These are phyloP conservation scores for Thymallus thymallus DNA, from an alignment of 2,113 vertebrate genomes.

Conservation along the genomic window DNA sequence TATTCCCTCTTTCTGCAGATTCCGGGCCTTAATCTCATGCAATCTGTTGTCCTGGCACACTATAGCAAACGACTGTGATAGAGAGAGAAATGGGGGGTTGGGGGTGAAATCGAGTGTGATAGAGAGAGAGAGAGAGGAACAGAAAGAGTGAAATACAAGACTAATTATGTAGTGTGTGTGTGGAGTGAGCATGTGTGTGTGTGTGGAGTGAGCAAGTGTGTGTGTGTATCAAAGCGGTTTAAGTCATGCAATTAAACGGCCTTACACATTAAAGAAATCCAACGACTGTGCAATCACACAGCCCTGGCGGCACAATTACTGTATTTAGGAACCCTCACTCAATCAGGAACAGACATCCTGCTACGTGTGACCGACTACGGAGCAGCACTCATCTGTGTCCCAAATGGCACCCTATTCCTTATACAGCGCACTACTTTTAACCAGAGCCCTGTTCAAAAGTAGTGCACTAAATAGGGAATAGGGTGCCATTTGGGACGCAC, in stretches of 20 bases:
- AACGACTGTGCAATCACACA: slow-evolving; percentile 53
- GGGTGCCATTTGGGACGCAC: too few relatives aligned
- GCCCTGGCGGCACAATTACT: slow-evolving; percentile 44
- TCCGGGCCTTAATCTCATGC: slow-evolving; percentile 64
- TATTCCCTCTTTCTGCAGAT: slow-evolving; percentile 36
- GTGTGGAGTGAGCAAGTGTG: slow-evolving; percentile 15
- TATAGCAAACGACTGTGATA: slow-evolving; percentile 22
- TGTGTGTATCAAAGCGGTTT: slow-evolving; percentile 43
- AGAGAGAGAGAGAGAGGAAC: not conserved
- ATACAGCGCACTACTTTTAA: too few relatives aligned
- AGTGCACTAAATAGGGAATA: too few relatives aligned
- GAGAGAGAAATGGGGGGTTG: not conserved
- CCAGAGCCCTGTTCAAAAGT: too few relatives aligned
- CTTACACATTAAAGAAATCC: slow-evolving; percentile 50
- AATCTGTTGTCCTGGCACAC: slow-evolving; percentile 66
- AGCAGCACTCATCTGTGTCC: too few relatives aligned
- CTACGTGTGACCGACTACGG: too few relatives aligned
- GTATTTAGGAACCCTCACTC: slow-evolving; percentile 34
- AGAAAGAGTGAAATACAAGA: slow-evolving; percentile 50
- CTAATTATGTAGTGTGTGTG: slow-evolving; percentile 59
- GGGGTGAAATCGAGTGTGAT: not conserved
- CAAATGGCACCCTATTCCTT: too few relatives aligned
- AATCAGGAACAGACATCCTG: not conserved
- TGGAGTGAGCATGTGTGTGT: slow-evolving; percentile 13
- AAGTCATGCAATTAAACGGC: slow-evolving; percentile 67